Conservation (phyloP, 2,888 invertebrate species). For the Calameuta pallipes region DNA sequence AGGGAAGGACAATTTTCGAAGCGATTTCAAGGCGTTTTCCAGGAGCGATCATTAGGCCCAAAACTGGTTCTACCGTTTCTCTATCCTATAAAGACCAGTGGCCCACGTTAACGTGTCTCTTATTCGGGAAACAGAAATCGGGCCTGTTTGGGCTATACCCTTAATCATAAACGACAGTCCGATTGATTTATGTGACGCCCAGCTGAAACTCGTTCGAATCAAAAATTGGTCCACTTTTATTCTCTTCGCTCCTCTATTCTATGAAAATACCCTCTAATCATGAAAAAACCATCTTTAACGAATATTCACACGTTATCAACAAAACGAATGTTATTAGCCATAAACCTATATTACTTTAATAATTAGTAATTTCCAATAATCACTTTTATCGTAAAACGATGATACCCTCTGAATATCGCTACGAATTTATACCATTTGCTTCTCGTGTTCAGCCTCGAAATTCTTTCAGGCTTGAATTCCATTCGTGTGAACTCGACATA, state of each 20-base stretch:
- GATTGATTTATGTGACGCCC: neutral
- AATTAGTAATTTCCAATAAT: neutral
- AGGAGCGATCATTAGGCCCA: constrained; percentile 39
- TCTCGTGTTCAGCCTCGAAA: neutral
- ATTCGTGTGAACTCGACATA: neutral
- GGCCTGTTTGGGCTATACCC: neutral
- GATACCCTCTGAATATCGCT: neutral
- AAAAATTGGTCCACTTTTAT: neutral
- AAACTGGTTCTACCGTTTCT: constrained; percentile 37
- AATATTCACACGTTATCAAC: neutral
- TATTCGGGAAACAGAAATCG: constrained; percentile 6
- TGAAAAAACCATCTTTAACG: neutral
- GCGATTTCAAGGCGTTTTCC: constrained; percentile 38
- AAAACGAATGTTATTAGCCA: neutral
- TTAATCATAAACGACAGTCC: neutral
- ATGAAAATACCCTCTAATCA: neutral
- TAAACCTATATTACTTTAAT: neutral
- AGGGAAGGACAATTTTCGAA: constrained; percentile 24
- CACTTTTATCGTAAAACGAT: neutral
- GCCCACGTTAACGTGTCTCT: constrained; percentile 33
- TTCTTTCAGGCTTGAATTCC: neutral
- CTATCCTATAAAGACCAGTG: constrained; percentile 40
- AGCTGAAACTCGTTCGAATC: neutral
- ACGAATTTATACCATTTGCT: neutral
- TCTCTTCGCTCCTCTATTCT: neutral